Evolutionary conservation across 2,888 invertebrate genomes (phyloP).

Genomic region (Crossocerus cetratus): DNA sequence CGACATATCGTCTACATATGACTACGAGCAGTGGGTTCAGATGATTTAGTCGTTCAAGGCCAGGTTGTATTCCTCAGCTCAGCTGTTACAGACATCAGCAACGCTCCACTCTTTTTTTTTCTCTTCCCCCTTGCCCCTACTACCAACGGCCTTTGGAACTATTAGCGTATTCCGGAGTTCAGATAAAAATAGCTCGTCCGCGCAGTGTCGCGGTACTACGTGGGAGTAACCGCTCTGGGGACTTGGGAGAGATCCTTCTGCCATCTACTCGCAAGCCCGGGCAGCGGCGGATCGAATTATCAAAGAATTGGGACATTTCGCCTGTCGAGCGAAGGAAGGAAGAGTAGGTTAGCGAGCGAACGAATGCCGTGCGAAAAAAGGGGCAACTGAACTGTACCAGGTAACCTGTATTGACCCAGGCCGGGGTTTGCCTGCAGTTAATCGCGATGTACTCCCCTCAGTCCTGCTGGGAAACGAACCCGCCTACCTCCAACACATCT

Average conservation of each 20-base stretch:
- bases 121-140: no score
- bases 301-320: neutral
- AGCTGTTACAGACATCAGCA: neutral
- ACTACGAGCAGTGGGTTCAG: no score
- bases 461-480: slow-evolving; percentile 5
- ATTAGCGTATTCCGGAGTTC: neutral
- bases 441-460: slow-evolving; percentile 53
- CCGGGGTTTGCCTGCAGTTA: slow-evolving; percentile 66
- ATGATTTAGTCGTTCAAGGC: no score
- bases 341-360: slow-evolving; percentile 20
- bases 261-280: slow-evolving; percentile 49
- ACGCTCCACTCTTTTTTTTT: neutral
- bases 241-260: slow-evolving; percentile 35
- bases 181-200: slow-evolving; percentile 35
- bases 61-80: no score
- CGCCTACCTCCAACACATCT: slow-evolving; percentile 31
- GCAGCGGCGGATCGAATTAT: slow-evolving; percentile 32
- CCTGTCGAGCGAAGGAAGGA: neutral
- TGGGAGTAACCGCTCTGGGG: slow-evolving; percentile 11
- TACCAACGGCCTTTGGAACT: neutral
- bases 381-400: slow-evolving; percentile 39
- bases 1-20: no score
- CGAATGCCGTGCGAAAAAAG: slow-evolving; percentile 27
- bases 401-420: slow-evolving; percentile 62
- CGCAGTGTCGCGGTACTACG: slow-evolving; percentile 3